phyloP scores from a whole-genome alignment of 1,140 invertebrate genomes.

The Phymastichus coffea region DNA sequence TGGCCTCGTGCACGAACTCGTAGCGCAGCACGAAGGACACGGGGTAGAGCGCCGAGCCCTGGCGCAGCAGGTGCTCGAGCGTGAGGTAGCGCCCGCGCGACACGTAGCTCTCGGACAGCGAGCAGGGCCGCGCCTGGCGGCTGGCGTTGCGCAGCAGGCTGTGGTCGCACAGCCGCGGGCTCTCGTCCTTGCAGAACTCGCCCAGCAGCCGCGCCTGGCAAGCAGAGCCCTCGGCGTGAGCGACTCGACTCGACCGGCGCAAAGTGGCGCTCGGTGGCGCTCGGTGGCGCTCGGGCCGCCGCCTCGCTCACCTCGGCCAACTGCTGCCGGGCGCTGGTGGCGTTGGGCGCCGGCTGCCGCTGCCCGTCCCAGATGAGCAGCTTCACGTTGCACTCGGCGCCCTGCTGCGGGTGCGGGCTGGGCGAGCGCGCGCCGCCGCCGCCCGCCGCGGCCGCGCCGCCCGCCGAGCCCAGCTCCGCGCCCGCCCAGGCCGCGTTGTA shows the following conservation, averaged over 20 bases:
- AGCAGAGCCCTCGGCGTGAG: too few relatives aligned
- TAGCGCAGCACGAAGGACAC: slow-evolving; percentile 76
- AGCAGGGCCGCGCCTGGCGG: slow-evolving; percentile 73
- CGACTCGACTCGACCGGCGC: too few relatives aligned
- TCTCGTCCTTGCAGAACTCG: slow-evolving; percentile 75
- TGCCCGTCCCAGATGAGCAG: slow-evolving; percentile 74
- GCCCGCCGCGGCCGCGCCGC: slow-evolving; percentile 59
- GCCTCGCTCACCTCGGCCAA: slow-evolving; percentile 65
- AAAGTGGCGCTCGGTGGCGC: slow-evolving; percentile 58
- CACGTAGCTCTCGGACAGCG: slow-evolving; percentile 74
- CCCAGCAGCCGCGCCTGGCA: too few relatives aligned
- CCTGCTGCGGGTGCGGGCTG: slow-evolving; percentile 60
- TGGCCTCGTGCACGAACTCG: slow-evolving; percentile 69
- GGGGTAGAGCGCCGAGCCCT: slow-evolving; percentile 75
- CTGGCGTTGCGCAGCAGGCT: slow-evolving; percentile 72
- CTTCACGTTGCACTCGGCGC: slow-evolving; percentile 70
- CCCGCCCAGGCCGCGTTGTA: slow-evolving; percentile 71
- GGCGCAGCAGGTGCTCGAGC: slow-evolving; percentile 70
- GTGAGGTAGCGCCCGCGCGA: slow-evolving; percentile 71
- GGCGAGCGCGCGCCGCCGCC: slow-evolving; percentile 53
- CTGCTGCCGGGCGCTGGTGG: neutral
- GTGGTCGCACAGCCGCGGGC: slow-evolving; percentile 72
- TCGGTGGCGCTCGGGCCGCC: slow-evolving; percentile 35
- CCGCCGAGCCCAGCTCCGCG: slow-evolving; percentile 62
- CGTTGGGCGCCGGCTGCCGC: too few relatives aligned